A percentile compares a stretch with the other conserved stretches of the same genome.
These are phyloP conservation scores for Saccopteryx bilineata DNA, from an alignment of 2,113 vertebrate species.

Conservation along the genomic window DNA sequence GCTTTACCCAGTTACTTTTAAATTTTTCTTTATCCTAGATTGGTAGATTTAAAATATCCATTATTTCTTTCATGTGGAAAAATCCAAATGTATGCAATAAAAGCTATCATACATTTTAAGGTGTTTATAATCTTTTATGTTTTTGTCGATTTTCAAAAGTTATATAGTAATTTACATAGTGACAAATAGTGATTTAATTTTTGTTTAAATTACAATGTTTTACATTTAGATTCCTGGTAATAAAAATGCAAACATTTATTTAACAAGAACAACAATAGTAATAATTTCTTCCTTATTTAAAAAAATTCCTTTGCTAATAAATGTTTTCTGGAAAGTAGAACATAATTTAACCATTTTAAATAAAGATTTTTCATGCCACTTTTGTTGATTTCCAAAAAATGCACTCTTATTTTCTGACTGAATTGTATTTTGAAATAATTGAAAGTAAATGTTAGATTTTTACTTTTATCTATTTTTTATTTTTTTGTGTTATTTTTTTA, in stretches of 20 bases:
- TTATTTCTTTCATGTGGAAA: neutral
- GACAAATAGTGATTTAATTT: slow-evolving; percentile 25
- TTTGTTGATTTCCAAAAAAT: slow-evolving; percentile 77
- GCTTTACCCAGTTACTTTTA: neutral
- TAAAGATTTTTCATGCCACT: slow-evolving; percentile 72
- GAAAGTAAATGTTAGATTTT: slow-evolving; percentile 83
- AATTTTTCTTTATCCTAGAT: neutral
- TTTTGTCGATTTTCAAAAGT: slow-evolving; percentile 27
- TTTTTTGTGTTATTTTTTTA: slow-evolving; percentile 81
- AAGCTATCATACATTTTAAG: neutral
- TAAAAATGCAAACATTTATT: slow-evolving; percentile 45
- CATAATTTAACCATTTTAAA: slow-evolving; percentile 59
- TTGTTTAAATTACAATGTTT: slow-evolving; percentile 33
- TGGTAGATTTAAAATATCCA: neutral
- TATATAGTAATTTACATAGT: slow-evolving; percentile 29
- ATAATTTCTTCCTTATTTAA: slow-evolving; percentile 1
- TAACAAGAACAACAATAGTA: neutral
- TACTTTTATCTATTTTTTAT: slow-evolving; percentile 74
- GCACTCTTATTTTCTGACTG: slow-evolving; percentile 69
- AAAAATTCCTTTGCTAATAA: slow-evolving; percentile 28
- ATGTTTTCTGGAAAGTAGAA: slow-evolving; percentile 22
- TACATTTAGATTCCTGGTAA: neutral
- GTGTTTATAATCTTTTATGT: neutral
- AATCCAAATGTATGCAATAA: slow-evolving; percentile 31
- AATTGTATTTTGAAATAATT: slow-evolving; percentile 78